A percentile compares a stretch with the other conserved stretches of the same genome.
phyloP scores from a whole-genome alignment of 1,140 invertebrate species.

The Bombus superbus region DNA sequence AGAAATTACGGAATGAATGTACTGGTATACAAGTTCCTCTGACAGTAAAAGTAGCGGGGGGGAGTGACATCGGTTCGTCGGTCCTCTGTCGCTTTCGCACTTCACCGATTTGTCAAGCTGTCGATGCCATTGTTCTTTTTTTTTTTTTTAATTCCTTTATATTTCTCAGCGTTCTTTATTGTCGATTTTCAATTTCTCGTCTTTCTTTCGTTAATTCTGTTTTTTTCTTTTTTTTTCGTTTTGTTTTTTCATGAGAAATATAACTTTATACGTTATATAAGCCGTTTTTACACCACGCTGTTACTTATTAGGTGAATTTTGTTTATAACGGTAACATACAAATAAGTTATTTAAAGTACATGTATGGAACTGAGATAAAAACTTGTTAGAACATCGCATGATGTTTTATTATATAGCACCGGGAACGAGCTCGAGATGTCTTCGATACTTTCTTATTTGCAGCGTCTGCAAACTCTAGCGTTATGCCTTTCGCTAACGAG shows the following conservation, averaged over 20 bases:
- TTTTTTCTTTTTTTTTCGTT: not conserved
- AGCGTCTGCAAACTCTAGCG: too few relatives aligned
- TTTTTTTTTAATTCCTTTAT: conserved; percentile 2
- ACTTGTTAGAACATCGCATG: not conserved
- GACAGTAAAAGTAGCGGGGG: conserved; percentile 76
- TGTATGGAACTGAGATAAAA: conserved; percentile 8
- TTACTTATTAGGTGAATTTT: conserved; percentile 23
- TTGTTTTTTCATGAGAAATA: not conserved
- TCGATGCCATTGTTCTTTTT: conserved; percentile 22
- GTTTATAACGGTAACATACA: not conserved
- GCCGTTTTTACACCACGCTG: not conserved
- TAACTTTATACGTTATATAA: too few relatives aligned
- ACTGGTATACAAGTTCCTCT: conserved; percentile 81
- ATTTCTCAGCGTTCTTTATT: not conserved
- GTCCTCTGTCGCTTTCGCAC: conserved; percentile 70
- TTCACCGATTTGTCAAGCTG: conserved; percentile 19
- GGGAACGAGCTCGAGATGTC: not conserved
- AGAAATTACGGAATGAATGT: conserved; percentile 71
- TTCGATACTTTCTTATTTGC: not conserved
- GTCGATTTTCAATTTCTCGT: not conserved
- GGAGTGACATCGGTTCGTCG: conserved; percentile 65
- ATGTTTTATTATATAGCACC: not conserved
- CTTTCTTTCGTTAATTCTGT: not conserved
- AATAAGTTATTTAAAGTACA: conserved; percentile 42
- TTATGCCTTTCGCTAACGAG: not conserved